Conservation (phyloP, 2,113 vertebrate genomes). For the Peromyscus californicus region DNA sequence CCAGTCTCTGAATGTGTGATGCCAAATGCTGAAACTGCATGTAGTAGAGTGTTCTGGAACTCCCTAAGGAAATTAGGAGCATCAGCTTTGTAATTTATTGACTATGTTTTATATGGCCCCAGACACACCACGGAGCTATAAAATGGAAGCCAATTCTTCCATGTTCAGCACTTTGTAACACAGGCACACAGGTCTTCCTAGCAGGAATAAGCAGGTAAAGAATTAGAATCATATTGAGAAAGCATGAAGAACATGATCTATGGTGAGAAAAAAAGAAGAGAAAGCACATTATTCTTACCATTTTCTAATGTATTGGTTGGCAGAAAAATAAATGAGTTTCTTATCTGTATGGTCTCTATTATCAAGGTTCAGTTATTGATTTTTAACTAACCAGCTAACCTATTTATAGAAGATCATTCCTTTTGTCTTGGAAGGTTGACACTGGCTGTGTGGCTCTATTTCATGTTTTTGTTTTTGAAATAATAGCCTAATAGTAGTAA, state of each 20-base stretch:
- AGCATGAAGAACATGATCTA: background rate
- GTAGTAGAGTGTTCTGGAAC: conserved; percentile 21
- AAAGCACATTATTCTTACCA: background rate
- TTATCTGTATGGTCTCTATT: background rate
- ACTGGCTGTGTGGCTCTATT: background rate
- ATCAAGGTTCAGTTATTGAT: background rate
- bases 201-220: background rate
- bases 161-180: background rate
- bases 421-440: conserved; percentile 40
- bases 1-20: background rate
- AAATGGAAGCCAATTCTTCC: conserved; percentile 20
- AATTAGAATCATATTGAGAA: background rate
- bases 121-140: background rate
- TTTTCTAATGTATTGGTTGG: background rate
- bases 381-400: conserved; percentile 34
- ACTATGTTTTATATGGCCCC: background rate
- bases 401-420: background rate
- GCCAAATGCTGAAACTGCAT: background rate
- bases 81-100: conserved; percentile 20
- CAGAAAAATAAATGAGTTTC: conserved; percentile 10
- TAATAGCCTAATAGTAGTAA: background rate
- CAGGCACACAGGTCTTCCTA: background rate
- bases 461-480: conserved; percentile 23
- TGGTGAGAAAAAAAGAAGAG: background rate
- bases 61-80: conserved; percentile 58